Evolutionary conservation across 2,113 vertebrate species (phyloP).

Genomic region (Reinhardtius hippoglossoides): DNA sequence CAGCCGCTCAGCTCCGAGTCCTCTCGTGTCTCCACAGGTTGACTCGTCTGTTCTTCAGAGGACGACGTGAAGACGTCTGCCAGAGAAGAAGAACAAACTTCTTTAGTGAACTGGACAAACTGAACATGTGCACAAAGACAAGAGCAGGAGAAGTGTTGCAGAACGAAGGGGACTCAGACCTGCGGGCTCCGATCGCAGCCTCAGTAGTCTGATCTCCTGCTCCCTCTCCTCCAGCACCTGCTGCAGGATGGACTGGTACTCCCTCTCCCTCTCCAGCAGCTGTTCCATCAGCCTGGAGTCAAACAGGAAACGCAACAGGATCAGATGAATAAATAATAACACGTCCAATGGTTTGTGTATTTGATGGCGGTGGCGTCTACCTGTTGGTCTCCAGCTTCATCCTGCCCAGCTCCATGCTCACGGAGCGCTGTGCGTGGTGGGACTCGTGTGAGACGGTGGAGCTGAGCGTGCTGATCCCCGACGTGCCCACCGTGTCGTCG

Average conservation of each 20-base stretch:
- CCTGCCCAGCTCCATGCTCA: slow-evolving; percentile 91
- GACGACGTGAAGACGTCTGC: slow-evolving; percentile 83
- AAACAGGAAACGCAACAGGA: background rate
- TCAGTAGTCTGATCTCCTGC: slow-evolving; percentile 92
- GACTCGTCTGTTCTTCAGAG: slow-evolving; percentile 28
- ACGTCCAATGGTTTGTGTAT: background rate
- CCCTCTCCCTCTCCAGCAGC: slow-evolving; percentile 92
- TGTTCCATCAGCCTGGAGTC: slow-evolving; percentile 89
- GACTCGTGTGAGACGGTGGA: slow-evolving; percentile 93
- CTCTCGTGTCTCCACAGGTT: slow-evolving; percentile 61
- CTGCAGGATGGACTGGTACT: slow-evolving; percentile 93
- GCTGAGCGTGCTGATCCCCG: slow-evolving; percentile 98
- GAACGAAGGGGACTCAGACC: slow-evolving; percentile 75
- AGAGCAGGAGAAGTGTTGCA: too few species aligned
- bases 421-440: slow-evolving; percentile 87
- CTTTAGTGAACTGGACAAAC: too few species aligned
- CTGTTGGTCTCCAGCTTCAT: slow-evolving; percentile 97
- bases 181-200: slow-evolving; percentile 86
- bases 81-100: background rate
- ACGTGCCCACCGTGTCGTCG: slow-evolving; percentile 93
- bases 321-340: background rate
- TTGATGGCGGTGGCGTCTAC: slow-evolving; percentile 62
- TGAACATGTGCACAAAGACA: too few species aligned
- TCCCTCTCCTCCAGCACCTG: slow-evolving; percentile 95
- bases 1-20: slow-evolving; percentile 89